Percentiles rank a stretch among this genome's conserved stretches.
Evolutionary conservation across 1,140 invertebrate genomes (phyloP).

Genomic region (Pseudomyrmex dendroicus): DNA sequence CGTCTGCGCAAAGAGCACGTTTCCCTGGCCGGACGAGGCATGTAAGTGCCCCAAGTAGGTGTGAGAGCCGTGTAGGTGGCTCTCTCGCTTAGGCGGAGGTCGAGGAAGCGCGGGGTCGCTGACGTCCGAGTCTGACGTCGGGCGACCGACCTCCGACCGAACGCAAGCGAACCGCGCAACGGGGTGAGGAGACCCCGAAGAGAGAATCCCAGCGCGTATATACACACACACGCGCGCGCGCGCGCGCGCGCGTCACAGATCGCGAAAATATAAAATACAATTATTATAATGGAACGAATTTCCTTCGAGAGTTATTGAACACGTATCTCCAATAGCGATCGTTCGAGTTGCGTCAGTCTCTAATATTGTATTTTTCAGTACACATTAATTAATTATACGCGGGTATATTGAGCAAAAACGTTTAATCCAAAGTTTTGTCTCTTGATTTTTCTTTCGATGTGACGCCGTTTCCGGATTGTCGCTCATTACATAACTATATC

Average conservation of each 20-base stretch:
- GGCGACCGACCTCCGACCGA: constrained; percentile 26
- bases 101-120: constrained; percentile 50
- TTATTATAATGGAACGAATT: too few species aligned
- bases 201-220: constrained; percentile 51
- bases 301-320: too few species aligned
- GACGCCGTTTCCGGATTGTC: neutral
- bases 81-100: constrained; percentile 66
- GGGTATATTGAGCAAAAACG: neutral
- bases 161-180: constrained; percentile 52
- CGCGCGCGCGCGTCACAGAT: neutral
- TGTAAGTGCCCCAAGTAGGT: constrained; percentile 54
- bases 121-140: constrained; percentile 30
- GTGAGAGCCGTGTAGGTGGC: constrained; percentile 71
- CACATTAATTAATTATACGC: too few species aligned
- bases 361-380: too few species aligned
- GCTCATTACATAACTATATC: constrained; percentile 24
- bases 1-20: constrained; percentile 49
- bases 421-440: too few species aligned
- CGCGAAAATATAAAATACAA: too few species aligned
- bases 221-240: neutral
- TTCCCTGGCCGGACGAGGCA: constrained; percentile 13
- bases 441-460: too few species aligned
- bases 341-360: too few species aligned
- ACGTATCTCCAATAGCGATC: too few species aligned
- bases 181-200: neutral